phyloP scores from a whole-genome alignment of 1,140 invertebrate genomes.

The Dendrolimus punctatus region DNA sequence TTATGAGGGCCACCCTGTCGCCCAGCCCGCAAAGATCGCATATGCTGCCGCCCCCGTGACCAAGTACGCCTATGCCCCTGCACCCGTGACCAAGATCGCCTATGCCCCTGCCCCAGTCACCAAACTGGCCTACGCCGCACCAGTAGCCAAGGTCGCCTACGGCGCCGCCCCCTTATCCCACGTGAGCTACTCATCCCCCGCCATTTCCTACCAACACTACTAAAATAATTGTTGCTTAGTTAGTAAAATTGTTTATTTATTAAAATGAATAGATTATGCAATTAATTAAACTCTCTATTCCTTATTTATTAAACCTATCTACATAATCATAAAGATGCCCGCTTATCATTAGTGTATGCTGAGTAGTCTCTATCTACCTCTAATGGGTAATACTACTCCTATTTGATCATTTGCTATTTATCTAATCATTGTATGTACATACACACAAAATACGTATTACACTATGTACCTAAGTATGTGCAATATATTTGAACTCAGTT shows the following conservation, averaged over 20 bases:
- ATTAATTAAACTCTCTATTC: no score
- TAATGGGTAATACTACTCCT: no score
- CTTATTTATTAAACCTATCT: no score
- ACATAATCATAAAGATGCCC: no score
- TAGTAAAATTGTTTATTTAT: conserved; percentile 17
- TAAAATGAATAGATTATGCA: conserved; percentile 4
- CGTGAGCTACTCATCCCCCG: conserved; percentile 47
- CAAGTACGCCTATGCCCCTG: conserved; percentile 14
- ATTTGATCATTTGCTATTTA: no score
- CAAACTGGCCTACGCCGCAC: conserved; percentile 9
- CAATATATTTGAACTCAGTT: no score
- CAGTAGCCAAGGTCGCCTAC: conserved; percentile 28
- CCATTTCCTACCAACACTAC: conserved; percentile 54
- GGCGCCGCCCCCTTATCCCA: conserved; percentile 31
- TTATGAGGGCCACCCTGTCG: conserved; percentile 7
- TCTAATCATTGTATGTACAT: no score
- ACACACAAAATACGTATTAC: no score
- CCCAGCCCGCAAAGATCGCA: conserved; percentile 34
- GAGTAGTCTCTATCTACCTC: no score
- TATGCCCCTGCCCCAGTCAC: conserved; percentile 14
- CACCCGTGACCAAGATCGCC: conserved; percentile 14
- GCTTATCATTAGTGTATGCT: no score
- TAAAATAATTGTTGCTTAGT: conserved; percentile 13
- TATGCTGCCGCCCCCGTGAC: conserved; percentile 49
- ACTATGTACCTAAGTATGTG: no score